Percentiles rank a stretch among this genome's conserved stretches.
Conservation (phyloP, 1,140 invertebrate genomes). For the Lordiphosa mommai region DNA sequence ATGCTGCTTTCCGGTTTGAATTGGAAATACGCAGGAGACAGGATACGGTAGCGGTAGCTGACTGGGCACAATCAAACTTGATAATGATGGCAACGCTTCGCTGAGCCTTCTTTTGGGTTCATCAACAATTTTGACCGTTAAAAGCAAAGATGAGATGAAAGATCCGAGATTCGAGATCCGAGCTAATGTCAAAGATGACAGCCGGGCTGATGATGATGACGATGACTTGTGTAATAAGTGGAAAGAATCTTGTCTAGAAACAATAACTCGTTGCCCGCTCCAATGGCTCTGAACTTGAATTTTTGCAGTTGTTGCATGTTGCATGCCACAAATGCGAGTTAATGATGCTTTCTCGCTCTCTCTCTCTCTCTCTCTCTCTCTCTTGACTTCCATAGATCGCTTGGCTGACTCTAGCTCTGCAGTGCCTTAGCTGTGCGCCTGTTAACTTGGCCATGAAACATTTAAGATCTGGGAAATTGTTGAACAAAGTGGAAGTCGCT, state of each 20-base stretch:
- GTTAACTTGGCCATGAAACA: constrained; percentile 77
- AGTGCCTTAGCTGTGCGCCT: constrained; percentile 51
- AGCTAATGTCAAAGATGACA: constrained; percentile 75
- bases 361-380: constrained; percentile 2
- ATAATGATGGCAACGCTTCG: constrained; percentile 67
- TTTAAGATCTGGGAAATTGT: constrained; percentile 63
- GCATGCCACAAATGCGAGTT: constrained; percentile 56
- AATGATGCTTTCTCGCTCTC: constrained; percentile 51
- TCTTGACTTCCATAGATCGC: constrained; percentile 41
- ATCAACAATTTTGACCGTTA: constrained; percentile 48
- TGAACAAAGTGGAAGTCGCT: constrained; percentile 46
- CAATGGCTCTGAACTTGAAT: constrained; percentile 63
- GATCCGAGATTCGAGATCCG: constrained; percentile 20
- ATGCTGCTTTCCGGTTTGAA: constrained; percentile 44
- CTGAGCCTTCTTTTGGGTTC: constrained; percentile 7
- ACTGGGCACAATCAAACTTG: constrained; percentile 46
- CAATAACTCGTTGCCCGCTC: constrained; percentile 64
- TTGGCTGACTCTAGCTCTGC: constrained; percentile 24
- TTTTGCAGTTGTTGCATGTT: constrained; percentile 50
- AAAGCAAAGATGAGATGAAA: constrained; percentile 16
- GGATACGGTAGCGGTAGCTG: constrained; percentile 51
- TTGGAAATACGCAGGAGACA: constrained; percentile 27
- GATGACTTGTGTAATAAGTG: constrained; percentile 76
- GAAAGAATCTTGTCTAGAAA: constrained; percentile 76
- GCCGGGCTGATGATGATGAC: constrained; percentile 29